These are phyloP conservation scores for Stenodema calcarata DNA, from an alignment of 2,888 invertebrate species.

Conservation along the genomic window DNA sequence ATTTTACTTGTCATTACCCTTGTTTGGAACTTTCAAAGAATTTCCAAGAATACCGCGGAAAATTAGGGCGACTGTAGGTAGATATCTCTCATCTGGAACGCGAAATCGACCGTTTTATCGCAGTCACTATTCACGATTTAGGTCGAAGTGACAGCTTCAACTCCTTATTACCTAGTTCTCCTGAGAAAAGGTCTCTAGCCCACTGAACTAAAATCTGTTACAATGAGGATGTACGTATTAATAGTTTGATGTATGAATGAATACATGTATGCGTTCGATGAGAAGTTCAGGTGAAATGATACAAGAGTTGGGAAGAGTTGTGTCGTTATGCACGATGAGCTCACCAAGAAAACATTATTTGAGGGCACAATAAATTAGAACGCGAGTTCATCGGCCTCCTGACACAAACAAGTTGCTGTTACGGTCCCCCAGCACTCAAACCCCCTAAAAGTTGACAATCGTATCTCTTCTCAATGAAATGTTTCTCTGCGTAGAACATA, in stretches of 20 bases:
- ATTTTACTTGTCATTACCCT: too few relatives aligned
- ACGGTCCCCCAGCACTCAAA: background rate
- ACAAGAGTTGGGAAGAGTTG: too few relatives aligned
- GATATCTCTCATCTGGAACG: background rate
- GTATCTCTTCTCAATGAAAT: background rate
- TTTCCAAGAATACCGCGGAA: too few relatives aligned
- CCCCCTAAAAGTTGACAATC: background rate
- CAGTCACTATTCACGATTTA: background rate
- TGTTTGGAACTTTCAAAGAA: too few relatives aligned
- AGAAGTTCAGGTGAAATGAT: too few relatives aligned
- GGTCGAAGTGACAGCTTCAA: background rate
- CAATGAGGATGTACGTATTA: background rate
- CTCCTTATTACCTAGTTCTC: background rate
- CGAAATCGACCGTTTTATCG: background rate
- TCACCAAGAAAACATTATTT: background rate
- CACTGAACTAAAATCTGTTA: background rate
- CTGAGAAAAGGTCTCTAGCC: background rate
- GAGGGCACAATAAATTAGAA: constrained; percentile 14
- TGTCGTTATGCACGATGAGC: too few relatives aligned
- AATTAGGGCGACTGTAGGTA: background rate
- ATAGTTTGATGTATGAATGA: too few relatives aligned
- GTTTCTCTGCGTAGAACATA: background rate
- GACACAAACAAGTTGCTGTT: constrained; percentile 1
- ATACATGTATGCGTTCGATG: too few relatives aligned
- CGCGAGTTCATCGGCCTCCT: background rate